Evolutionary conservation across 2,888 invertebrate genomes (phyloP), one percentile per base, ranked within the genome.

Genomic region (Nasonia oneida): DNA sequence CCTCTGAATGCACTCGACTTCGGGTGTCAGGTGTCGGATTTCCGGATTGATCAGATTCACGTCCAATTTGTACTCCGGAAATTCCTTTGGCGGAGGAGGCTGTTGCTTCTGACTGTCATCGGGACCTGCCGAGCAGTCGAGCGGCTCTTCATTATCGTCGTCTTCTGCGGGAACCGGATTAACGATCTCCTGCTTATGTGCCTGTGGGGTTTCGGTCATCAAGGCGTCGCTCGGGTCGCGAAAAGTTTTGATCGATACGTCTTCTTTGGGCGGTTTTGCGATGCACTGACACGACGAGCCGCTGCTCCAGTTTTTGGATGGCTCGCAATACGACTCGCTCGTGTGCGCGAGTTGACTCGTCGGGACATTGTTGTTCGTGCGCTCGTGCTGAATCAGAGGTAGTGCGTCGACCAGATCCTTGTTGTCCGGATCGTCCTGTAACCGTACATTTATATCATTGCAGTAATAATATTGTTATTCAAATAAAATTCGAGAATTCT

Each of bases 301-400:
- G 57, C n/a, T 15, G 50, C 33, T 81, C 86, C 86, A 86, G 33
- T 39, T 76, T 23, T 83, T 86, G 0, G 80, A 67, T 5, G 83
- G 80, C 4, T 87, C 86, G 79, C 79, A 71, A 37, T 75, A 85
- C 0, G 79, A 53, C 12, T 87, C 84, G 10, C 71, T 15, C 23
- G 64, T 47, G 18, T 84, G 79, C 14, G 83, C 47, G n/a, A 67
- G 6, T 33, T 71, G 81, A 3, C 12, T 14, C 18, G 81, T 33
- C 15, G 86, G 37, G 12, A 73, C 74, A 57, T 78, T 84, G 33
- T 77, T 77, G 81, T 70, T 77, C 23, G 78, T 42, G 4, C 85
- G 85, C 12, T 87, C 87, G 18, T 85, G 83, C 15, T 85, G 87
- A 29, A 87, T 84, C n/a, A 87, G 81, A 15, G 87, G 87, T n/a